These are phyloP conservation scores for Colletes latitarsis DNA, from an alignment of 1,140 invertebrate species.

Conservation along the genomic window DNA sequence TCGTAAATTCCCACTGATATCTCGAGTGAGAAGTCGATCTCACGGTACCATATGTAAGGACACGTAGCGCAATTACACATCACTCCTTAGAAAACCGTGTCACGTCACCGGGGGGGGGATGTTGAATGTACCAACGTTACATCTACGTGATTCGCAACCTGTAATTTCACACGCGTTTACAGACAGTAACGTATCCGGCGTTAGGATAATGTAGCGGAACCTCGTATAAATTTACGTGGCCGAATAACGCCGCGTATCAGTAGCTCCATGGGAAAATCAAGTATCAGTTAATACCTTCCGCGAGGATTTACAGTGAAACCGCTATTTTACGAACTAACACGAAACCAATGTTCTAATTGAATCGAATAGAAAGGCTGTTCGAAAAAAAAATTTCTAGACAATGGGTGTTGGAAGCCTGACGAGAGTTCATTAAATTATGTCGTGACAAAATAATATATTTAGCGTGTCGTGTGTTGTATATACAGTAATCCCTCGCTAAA, in stretches of 20 bases:
- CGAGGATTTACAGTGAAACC: no score
- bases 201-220: slow-evolving; percentile 10
- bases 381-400: neutral
- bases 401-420: no score
- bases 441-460: no score
- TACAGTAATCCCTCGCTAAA: no score
- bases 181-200: slow-evolving; percentile 21
- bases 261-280: neutral
- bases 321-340: no score
- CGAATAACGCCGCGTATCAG: neutral
- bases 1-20: neutral
- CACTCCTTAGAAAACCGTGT: slow-evolving; percentile 37
- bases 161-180: slow-evolving; percentile 41
- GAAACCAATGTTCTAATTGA: neutral
- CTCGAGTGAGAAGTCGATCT: neutral
- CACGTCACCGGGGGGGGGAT: slow-evolving; percentile 48
- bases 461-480: no score
- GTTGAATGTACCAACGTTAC: slow-evolving; percentile 15
- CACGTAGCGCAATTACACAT: slow-evolving; percentile 54
- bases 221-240: slow-evolving; percentile 30
- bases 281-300: neutral
- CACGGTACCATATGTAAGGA: slow-evolving; percentile 27
- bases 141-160: slow-evolving; percentile 45
- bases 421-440: no score
- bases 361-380: no score